Base-by-base conservation (phyloP, 2,888 invertebrate genomes). In the Aplocera efformata region DNA sequence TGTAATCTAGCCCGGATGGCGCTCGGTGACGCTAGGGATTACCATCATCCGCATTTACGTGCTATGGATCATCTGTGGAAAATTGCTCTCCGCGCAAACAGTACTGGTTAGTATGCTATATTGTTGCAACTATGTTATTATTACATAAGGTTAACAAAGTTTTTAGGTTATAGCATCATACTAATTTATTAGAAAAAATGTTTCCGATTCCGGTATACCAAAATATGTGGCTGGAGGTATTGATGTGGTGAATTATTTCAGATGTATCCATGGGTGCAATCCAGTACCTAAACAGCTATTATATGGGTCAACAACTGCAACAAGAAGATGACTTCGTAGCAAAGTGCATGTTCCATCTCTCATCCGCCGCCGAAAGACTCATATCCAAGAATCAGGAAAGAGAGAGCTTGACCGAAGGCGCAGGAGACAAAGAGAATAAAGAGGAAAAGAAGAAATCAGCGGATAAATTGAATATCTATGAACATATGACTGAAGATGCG, bases 1-100 rank as follows among this genome's bases (percentile, higher is more conserved):
- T 97, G 96, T 67, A 95, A 94, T 72, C 84, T 97, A 54, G 96
- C 97, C 0, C 91, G 96, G 31, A 91, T 96, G 71, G 94, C 95
- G 17, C 91, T 94, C 1, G 94, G 85, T 1, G 93, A 94, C 77
- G 67, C 78, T 1, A 70, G 83, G 3, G 88, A 88, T 54, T 58
- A 72, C 4, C 75, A 79, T 7, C 88, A 88, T 38, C 88, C 88
- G 0, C 88, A 89, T 58, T 92, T 93, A 17, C 91, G 95, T 7
- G 97, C 96, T 7, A 97, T 98, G 95, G 95, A 96, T 76, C 96
- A 97, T 61, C 86, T 98, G 56, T 98, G 98, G 97, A 95, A 95
- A 76, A 97, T 98, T 47, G 98, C 98, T 0, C 86, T 98, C 3
- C 89, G 95, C 53, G 97, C 98, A 1, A 94, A 94, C 55, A 97